Evolutionary conservation across 2,797 vertebrate genomes (phyloP), one percentile per base, ranked within the genome.

Genomic region (Danio jaintianensis): DNA sequence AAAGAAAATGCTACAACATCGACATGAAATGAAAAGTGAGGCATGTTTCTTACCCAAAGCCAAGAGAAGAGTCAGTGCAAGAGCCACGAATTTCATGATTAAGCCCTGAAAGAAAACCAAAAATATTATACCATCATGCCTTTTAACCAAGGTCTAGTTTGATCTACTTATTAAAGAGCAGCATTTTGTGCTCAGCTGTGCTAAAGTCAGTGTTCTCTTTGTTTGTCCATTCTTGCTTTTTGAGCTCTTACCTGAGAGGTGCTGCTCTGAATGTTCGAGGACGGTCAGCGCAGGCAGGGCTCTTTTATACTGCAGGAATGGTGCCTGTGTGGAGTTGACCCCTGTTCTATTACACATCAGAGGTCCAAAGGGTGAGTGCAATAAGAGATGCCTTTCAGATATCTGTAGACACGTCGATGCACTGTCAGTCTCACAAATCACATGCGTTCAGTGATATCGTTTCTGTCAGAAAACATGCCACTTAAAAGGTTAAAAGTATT

Each of bases 61-160:
- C 91, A 95, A 89, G 85, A 96, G 86, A 76, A 95, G 68, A n/a
- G 91, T 88, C 78, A 96, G 85, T 36, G 90, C 87, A 68, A 95
- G 83, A 75, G 91, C 86, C 77, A 91, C 83, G 0, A 89, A 89
- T 89, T 91, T 95, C 95, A 96, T 96, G 80, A 75, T 83, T 92
- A 59, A 79, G 83, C 56, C 70, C 85, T 62, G 22, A 22, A 47
- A 68, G 8, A 59, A 20, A 83, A 64, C 66, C 9, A 9, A 9
- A 40, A 8, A 3, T 63, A 40, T 20, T 75, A 73, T 6, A 64
- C 22, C 3, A 15, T 56, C 20, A 73, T 4, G 5, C n/a, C 29
- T 59, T 36, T 12, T 38, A 0, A 29, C 12, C 11, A 72, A 45
- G 7, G 13, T 58, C 7, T 45, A 22, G 15, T 10, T 67, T 15